Base-by-base conservation (phyloP, 2,888 invertebrate genomes). In the Morpho achilles region DNA sequence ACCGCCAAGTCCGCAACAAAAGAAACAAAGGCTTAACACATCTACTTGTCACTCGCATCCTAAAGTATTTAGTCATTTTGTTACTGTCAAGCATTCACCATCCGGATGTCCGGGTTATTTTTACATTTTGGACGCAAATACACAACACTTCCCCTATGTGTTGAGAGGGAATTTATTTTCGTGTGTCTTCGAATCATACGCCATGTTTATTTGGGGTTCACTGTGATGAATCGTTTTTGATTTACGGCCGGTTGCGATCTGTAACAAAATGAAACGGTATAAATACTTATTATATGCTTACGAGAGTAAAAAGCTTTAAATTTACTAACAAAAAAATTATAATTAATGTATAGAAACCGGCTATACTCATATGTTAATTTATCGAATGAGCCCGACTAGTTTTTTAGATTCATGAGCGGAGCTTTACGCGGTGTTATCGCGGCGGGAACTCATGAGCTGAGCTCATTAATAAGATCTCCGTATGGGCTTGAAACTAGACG, bases 11-110 rank as follows among this genome's bases (percentile, higher is more conserved):
- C 89, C 89, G 87, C 8, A 90, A 65, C 62, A 90, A 70, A 9
- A 90, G 62, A 42, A 89, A 90, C 63, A 90, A 67, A 16, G 87
- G 82, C 66, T 78, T 77, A 7, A 82, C 84, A 60, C 84, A 81
- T 64, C 87, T 83, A 76, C 84, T 80, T 10, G 79, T 84, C 63
- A 83, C 74, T 70, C 73, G 75, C 56, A 80, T 61, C 64, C 63
- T 61, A 64, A 63, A 70, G 59, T 46, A 58, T 53, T 61, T 57
- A 7, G 59, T 40, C 63, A 63, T 63, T 57, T 61, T 8, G n/a
- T 7, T 47, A 41, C 39, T 50, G 46, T 50, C 54, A 43, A 47
- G 56, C 58, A 51, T 48, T 58, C 23, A 41, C 52, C 57, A 60
- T 54, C 32, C 48, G 59, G 59, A 60, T 50, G 58, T 56, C 65